Percentiles rank a stretch among this genome's conserved stretches.
phyloP scores from a whole-genome alignment of 2,888 invertebrate genomes.

The Megastigmus dorsalis region DNA sequence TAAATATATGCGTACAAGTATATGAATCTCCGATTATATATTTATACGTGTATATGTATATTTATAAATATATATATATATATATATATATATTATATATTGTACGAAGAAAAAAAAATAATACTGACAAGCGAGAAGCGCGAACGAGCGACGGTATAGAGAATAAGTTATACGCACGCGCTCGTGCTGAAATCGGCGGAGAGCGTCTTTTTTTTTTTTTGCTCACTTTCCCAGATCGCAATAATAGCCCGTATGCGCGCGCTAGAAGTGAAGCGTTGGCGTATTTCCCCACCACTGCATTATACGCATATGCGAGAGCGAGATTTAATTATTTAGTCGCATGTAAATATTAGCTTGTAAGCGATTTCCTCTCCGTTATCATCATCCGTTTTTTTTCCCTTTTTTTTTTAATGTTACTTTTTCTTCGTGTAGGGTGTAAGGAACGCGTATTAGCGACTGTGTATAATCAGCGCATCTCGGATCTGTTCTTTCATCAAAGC shows the following conservation, averaged over 20 bases:
- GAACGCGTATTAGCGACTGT: constrained; percentile 14
- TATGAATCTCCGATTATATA: too few relatives aligned
- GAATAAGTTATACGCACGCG: constrained; percentile 38
- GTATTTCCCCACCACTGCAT: constrained; percentile 36
- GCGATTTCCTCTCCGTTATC: constrained; percentile 3
- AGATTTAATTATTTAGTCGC: constrained; percentile 23
- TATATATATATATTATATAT: constrained; percentile 46
- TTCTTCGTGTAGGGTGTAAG: background rate
- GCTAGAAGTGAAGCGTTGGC: constrained; percentile 3
- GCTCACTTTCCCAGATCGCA: constrained; percentile 1
- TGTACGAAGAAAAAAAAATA: constrained; percentile 28
- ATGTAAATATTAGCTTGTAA: constrained; percentile 51
- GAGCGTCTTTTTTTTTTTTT: too few relatives aligned
- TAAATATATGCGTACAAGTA: constrained; percentile 49
- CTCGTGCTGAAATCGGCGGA: constrained; percentile 45
- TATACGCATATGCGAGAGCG: constrained; percentile 3
- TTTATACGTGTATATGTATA: constrained; percentile 43
- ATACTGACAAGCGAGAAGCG: constrained; percentile 15
- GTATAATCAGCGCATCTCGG: constrained; percentile 15
- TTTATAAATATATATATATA: constrained; percentile 45
- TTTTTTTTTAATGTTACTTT: constrained; percentile 25
- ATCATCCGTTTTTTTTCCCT: background rate
- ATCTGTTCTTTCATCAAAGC: constrained; percentile 9
- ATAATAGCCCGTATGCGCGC: too few relatives aligned
- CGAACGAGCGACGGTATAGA: constrained; percentile 43